Evolutionary conservation across 2,888 invertebrate species (phyloP).

Genomic region (Scaptomyza polygonia): DNA sequence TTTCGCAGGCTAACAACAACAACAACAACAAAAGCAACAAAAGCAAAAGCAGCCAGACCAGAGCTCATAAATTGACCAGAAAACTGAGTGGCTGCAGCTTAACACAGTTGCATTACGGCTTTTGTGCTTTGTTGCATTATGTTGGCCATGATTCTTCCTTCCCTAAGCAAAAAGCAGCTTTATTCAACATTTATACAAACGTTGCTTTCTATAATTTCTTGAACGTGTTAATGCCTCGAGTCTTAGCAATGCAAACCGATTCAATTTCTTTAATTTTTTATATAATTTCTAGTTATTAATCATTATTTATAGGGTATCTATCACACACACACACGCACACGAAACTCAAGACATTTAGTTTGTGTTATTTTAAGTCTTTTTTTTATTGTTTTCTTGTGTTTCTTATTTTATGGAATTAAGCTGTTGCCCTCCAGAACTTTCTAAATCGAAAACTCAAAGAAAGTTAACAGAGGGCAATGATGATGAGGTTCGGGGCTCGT

Average conservation of each 20-base stretch:
- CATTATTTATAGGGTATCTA: not conserved
- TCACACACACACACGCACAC: too few relatives aligned
- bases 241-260: too few relatives aligned
- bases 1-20: constrained; percentile 18
- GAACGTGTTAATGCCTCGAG: too few relatives aligned
- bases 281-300: too few relatives aligned
- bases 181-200: too few relatives aligned
- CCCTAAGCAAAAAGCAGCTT: not conserved
- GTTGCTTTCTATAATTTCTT: too few relatives aligned
- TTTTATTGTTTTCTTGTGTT: not conserved
- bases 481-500: not conserved
- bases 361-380: not conserved
- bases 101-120: constrained; percentile 5
- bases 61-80: constrained; percentile 55
- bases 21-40: too few relatives aligned
- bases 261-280: too few relatives aligned
- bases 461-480: not conserved
- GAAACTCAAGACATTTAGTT: not conserved
- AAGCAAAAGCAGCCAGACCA: constrained; percentile 14
- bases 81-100: constrained; percentile 33
- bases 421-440: not conserved
- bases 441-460: not conserved
- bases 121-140: not conserved
- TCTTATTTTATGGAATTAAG: not conserved
- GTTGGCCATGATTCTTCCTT: constrained; percentile 18